Evolutionary conservation across 2,113 vertebrate species (phyloP).

Genomic region (Vidua chalybeata): DNA sequence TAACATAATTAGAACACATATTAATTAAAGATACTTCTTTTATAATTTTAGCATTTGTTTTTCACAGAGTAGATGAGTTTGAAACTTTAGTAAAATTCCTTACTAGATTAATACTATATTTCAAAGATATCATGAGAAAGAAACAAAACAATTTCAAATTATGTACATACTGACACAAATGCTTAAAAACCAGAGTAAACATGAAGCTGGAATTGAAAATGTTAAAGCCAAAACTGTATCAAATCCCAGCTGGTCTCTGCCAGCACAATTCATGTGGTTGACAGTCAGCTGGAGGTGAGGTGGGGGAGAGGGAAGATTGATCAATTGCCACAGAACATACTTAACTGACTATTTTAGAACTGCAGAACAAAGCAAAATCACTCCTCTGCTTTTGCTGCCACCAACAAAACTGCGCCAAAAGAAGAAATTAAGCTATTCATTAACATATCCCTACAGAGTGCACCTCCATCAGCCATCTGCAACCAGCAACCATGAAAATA

Average conservation of each 20-base stretch:
- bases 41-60: neutral
- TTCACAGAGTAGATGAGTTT: neutral
- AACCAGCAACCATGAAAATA: neutral
- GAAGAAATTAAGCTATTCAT: neutral
- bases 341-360: neutral
- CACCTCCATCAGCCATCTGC: neutral
- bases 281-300: neutral
- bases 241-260: neutral
- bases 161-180: neutral
- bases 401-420: neutral
- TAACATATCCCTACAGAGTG: neutral
- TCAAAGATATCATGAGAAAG: neutral
- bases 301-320: accelerated
- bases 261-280: neutral
- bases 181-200: neutral
- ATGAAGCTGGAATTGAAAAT: neutral
- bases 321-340: neutral
- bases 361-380: neutral
- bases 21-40: neutral
- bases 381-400: neutral
- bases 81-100: neutral
- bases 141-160: neutral
- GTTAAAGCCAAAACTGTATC: neutral
- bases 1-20: neutral
- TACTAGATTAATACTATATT: neutral